Base-by-base conservation (phyloP, 2,888 invertebrate genomes). In the Cosmia pyralina region DNA sequence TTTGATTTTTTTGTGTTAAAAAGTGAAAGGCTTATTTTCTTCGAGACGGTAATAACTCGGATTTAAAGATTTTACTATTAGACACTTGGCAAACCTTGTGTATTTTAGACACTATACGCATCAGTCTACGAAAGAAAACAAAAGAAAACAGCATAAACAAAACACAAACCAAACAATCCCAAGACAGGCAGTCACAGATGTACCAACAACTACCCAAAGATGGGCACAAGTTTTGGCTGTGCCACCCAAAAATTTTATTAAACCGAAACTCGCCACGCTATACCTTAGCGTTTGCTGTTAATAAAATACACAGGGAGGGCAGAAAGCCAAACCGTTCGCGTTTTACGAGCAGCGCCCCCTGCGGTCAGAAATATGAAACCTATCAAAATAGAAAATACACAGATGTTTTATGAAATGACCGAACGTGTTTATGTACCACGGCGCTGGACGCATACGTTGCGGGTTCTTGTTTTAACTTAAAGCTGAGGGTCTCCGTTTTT, bases 301-400 rank as follows among this genome's bases (percentile, higher is more conserved):
- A 90, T 91, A 92, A 92, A 92, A 89, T 86, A 88, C 87, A 81
- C 71, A 82, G 82, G 82, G 85, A 89, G 90, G 92, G 93, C 92
- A 92, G 85, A 82, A 83, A 88, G 92, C 93, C 92, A 93, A 93
- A 87, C 89, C 79, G 85, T 82, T 87, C 86, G 82, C 84, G 85
- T 84, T 93, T 92, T 92, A 92, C 90, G 92, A 90, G 67, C 69
- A 72, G 78, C 87, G 86, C 91, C 92, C 93, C 91, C 93, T 86
- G 91, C 90, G 89, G 92, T 88, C 92, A 91, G 89, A 92, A 90
- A 92, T 93, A 93, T 94, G 91, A 90, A 92, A 93, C 92, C 91
- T 93, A 91, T 93, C 92, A 91, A 90, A 91, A 91, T 89, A 89
- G 89, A 90, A 90, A 89, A 90, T 86, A 89, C 88, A 87, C 88